Conservation (phyloP, 2,888 invertebrate species). For the Nebria salina region DNA sequence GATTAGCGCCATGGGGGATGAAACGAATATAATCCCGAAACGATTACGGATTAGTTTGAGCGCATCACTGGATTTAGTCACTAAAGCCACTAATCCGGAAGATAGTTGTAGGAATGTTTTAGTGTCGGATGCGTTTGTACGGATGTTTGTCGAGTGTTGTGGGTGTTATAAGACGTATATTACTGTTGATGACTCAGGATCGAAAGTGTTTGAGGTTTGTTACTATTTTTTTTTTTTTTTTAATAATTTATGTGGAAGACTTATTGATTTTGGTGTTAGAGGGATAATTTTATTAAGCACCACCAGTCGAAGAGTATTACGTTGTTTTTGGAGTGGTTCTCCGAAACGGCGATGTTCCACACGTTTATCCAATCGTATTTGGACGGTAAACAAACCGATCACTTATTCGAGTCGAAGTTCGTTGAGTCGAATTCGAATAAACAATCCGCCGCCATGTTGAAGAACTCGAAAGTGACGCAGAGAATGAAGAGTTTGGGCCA, state of each 20-base stretch:
- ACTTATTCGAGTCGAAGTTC: constrained; percentile 28
- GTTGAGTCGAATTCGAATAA: constrained; percentile 20
- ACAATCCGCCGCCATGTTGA: constrained; percentile 23
- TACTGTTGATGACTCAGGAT: constrained; percentile 48
- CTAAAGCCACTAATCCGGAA: constrained; percentile 61
- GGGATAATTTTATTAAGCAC: constrained; percentile 74
- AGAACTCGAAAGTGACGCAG: constrained; percentile 31
- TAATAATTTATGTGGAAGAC: neutral
- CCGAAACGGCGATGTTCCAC: constrained; percentile 87
- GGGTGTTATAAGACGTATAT: constrained; percentile 74
- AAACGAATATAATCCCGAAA: constrained; percentile 77
- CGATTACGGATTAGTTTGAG: constrained; percentile 75
- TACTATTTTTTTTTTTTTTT: no score
- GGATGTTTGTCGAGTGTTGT: constrained; percentile 80
- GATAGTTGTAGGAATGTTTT: constrained; percentile 74
- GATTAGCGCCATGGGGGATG: constrained; percentile 77
- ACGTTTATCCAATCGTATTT: constrained; percentile 71
- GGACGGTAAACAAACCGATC: constrained; percentile 23
- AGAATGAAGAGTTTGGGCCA: constrained; percentile 41
- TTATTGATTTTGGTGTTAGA: constrained; percentile 65
- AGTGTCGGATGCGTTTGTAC: constrained; percentile 80
- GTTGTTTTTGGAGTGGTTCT: constrained; percentile 86
- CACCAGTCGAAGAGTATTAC: constrained; percentile 72
- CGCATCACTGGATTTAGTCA: constrained; percentile 65
- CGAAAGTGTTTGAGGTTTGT: constrained; percentile 36